Evolutionary conservation across 2,888 invertebrate species (phyloP).

Genomic region (Leptopilina drosophilae): DNA sequence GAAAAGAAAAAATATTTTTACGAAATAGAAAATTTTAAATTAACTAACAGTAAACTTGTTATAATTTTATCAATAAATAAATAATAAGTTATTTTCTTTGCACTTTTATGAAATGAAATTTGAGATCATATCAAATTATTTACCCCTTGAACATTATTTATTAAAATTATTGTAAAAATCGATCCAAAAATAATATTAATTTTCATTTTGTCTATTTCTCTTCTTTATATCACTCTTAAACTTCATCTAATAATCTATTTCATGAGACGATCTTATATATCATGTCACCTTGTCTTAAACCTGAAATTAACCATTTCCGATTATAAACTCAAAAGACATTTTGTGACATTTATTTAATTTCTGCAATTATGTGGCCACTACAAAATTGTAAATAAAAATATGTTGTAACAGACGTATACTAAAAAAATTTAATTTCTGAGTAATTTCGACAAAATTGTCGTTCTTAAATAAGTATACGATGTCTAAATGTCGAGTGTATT

Average conservation of each 20-base stretch:
- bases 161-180: not conserved
- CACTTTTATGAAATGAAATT: no score
- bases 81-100: not conserved
- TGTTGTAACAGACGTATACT: no score
- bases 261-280: not conserved
- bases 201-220: slow-evolving; percentile 1
- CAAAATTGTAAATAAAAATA: no score
- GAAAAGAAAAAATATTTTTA: not conserved
- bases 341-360: no score
- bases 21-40: not conserved
- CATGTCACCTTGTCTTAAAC: not conserved
- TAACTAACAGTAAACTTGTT: not conserved
- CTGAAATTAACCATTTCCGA: not conserved
- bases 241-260: not conserved
- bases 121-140: not conserved
- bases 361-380: not conserved
- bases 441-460: no score
- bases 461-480: no score
- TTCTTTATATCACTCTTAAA: not conserved
- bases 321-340: no score
- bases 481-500: no score
- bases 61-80: not conserved
- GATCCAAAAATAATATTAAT: not conserved
- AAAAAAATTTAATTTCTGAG: no score
- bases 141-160: not conserved